These are phyloP conservation scores for Erynnis tages DNA, from an alignment of 2,888 invertebrate genomes.

Conservation along the genomic window DNA sequence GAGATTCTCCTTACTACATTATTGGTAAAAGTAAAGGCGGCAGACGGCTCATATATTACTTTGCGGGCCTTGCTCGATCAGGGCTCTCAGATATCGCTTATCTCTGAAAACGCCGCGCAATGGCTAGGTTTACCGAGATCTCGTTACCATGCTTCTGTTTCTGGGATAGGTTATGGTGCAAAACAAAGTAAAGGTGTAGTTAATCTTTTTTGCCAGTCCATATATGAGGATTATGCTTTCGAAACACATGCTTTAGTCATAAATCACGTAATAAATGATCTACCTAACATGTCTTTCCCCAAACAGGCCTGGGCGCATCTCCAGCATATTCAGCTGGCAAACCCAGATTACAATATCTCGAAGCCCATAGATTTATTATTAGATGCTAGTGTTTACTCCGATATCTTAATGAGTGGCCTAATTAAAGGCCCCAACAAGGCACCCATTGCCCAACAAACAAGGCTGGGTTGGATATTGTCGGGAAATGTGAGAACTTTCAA, in stretches of 20 bases:
- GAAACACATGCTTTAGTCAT: not conserved
- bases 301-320: not conserved
- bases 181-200: not conserved
- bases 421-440: not conserved
- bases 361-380: not conserved
- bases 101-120: conserved; percentile 15
- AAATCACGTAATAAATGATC: not conserved
- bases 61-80: conserved; percentile 12
- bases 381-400: not conserved
- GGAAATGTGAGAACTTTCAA: conserved; percentile 20
- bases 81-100: conserved; percentile 16
- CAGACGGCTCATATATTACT: not conserved
- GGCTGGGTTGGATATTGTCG: conserved; percentile 33
- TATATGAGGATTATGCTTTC: not conserved
- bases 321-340: not conserved
- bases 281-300: not conserved
- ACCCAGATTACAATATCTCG: not conserved
- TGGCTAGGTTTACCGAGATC: conserved; percentile 1
- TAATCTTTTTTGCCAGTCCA: not conserved
- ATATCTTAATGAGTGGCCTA: conserved; percentile 1
- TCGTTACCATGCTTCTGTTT: conserved; percentile 1
- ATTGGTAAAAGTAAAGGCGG: not conserved
- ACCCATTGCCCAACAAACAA: conserved; percentile 31
- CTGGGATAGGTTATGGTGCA: conserved; percentile 1
- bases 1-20: not conserved